These are phyloP conservation scores for Platygyra sinensis DNA, from an alignment of 64 coral and sea anemone species.

Conservation along the genomic window DNA sequence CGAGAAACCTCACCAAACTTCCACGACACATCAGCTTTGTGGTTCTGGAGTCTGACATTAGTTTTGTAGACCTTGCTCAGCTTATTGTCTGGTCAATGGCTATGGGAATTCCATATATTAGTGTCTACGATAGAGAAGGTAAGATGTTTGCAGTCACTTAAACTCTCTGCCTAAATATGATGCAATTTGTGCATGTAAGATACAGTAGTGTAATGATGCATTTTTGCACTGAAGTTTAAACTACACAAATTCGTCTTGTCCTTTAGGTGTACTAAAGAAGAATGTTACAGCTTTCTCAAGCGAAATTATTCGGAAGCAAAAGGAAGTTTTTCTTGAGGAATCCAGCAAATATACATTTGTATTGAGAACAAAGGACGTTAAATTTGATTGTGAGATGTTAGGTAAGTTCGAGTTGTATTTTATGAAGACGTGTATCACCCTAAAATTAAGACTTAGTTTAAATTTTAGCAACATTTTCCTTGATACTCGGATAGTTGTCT, in stretches of 20 bases:
- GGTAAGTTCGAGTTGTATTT: conserved; percentile 39
- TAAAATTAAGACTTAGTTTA: neutral
- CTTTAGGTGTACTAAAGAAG: conserved; percentile 68
- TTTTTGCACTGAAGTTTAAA: neutral
- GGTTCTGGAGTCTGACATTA: conserved; percentile 79
- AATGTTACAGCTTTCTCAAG: conserved; percentile 73
- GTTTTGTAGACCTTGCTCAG: conserved; percentile 80
- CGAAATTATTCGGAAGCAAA: conserved; percentile 85
- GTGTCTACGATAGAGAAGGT: conserved; percentile 91
- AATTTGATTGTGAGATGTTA: conserved; percentile 69
- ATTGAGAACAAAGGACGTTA: conserved; percentile 73
- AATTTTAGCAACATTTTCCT: neutral
- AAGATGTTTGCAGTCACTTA: neutral
- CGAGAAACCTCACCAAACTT: conserved; percentile 64
- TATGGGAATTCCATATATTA: conserved; percentile 88
- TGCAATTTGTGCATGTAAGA: neutral
- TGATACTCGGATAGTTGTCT: neutral
- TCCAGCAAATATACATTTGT: conserved; percentile 83
- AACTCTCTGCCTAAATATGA: neutral
- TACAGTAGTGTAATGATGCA: neutral
- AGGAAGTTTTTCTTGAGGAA: conserved; percentile 72
- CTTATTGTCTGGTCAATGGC: conserved; percentile 97
- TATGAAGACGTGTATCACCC: neutral
- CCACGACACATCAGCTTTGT: conserved; percentile 89
- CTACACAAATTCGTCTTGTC: neutral